Evolutionary conservation across 2,888 invertebrate genomes (phyloP).

Genomic region (Heliconius sara): DNA sequence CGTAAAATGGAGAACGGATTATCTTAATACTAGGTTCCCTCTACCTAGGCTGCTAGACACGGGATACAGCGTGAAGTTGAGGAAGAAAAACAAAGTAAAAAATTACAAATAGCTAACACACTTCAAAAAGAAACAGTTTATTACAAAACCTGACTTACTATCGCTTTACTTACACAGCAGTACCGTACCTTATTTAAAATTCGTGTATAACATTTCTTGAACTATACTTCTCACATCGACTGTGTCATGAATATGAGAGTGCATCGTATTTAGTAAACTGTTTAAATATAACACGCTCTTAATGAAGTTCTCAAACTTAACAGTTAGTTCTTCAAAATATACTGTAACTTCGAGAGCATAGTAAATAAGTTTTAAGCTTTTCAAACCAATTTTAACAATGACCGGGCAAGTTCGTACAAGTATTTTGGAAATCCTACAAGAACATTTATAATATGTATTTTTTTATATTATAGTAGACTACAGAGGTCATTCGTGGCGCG

Average conservation of each 20-base stretch:
- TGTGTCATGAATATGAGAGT: constrained; percentile 9
- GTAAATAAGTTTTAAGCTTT: constrained; percentile 33
- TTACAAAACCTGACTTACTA: too few relatives aligned
- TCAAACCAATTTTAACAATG: constrained; percentile 12
- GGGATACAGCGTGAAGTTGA: background rate
- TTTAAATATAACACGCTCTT: constrained; percentile 32
- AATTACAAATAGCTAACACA: background rate
- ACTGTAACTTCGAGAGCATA: constrained; percentile 33
- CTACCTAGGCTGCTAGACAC: background rate
- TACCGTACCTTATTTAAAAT: background rate
- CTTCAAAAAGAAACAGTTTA: background rate
- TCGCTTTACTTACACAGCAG: too few relatives aligned
- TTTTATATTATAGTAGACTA: too few relatives aligned
- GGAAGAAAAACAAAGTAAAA: background rate
- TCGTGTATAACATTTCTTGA: background rate
- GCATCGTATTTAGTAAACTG: constrained; percentile 17
- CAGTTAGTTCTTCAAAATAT: constrained; percentile 23
- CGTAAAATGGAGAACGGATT: background rate
- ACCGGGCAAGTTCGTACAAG: background rate
- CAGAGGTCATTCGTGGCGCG: too few relatives aligned
- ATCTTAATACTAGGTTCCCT: accelerated
- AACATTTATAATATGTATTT: too few relatives aligned
- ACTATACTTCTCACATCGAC: background rate
- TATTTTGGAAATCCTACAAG: background rate
- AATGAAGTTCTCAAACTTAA: constrained; percentile 28